Conservation (phyloP, 2,113 vertebrate genomes). For the human region GRCh38 chr5:161314501-161315000, state of each 20-base stretch:
- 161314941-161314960: neutral
- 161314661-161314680: neutral
- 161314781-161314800: neutral
- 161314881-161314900: neutral
- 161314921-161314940: neutral
- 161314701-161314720: neutral
- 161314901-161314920: neutral
- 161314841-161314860: neutral
- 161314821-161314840: slow-evolving; percentile 11
- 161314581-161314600: slow-evolving; percentile 66
- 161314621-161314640: slow-evolving; percentile 29
- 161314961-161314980: neutral
- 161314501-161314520: slow-evolving; percentile 31
- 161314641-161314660: neutral
- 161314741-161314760: neutral
- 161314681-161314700: neutral
- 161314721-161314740: neutral
- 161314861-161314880: neutral
- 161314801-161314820: neutral
- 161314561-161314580: neutral
- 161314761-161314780: neutral
- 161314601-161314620: slow-evolving; percentile 54
- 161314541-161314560: neutral
- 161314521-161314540: slow-evolving; percentile 36
- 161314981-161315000: neutral